These are phyloP conservation scores for Lepidocolaptes lacrymiger DNA, from an alignment of 2,797 vertebrate genomes.

Conservation along the genomic window DNA sequence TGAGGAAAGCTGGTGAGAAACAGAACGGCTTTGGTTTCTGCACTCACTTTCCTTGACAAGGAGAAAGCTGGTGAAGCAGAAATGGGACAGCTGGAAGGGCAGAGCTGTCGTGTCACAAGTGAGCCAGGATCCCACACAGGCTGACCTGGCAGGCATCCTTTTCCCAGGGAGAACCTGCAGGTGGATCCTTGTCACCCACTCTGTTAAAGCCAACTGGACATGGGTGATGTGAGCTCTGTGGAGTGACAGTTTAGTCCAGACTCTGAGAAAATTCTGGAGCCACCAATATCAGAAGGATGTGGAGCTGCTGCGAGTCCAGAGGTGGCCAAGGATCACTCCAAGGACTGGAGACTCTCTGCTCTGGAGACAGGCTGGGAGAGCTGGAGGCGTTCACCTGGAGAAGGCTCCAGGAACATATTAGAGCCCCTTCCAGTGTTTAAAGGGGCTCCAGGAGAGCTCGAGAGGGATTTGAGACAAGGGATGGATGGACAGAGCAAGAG, in stretches of 20 bases:
- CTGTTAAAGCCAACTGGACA: background rate
- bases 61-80: constrained; percentile 1
- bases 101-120: background rate
- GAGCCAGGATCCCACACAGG: background rate
- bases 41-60: background rate
- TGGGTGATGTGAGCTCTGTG: background rate
- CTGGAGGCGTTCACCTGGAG: rapidly evolving
- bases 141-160: background rate
- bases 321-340: rapidly evolving
- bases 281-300: background rate
- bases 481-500: rapidly evolving
- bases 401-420: rapidly evolving
- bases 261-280: background rate
- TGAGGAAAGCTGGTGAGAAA: constrained; percentile 50
- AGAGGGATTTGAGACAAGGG: rapidly evolving
- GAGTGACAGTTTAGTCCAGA: background rate
- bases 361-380: background rate
- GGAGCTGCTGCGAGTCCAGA: background rate
- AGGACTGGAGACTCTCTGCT: background rate
- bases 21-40: background rate
- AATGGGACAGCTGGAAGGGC: constrained; percentile 9
- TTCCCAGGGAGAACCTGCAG: background rate
- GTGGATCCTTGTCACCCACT: background rate
- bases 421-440: background rate
- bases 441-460: background rate